Evolutionary conservation across 2,113 vertebrate species (phyloP).

Genomic region (Ramphastos sulfuratus): DNA sequence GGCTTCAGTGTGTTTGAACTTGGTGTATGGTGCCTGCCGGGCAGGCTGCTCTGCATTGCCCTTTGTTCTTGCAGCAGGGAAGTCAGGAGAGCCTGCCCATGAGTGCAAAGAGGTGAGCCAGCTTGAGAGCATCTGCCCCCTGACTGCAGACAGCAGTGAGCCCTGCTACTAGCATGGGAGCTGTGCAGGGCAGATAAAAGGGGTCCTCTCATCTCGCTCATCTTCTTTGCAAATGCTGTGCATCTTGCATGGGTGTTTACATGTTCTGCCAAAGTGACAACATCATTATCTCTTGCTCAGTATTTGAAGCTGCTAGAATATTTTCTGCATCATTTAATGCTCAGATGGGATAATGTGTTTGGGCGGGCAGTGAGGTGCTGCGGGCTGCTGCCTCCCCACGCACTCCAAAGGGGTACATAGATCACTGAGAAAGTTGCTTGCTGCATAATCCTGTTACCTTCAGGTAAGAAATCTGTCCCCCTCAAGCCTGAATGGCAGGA

Average conservation of each 20-base stretch:
- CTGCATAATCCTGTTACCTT: background rate
- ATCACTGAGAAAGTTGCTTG: background rate
- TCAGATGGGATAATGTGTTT: slow-evolving; percentile 63
- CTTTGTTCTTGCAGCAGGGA: background rate
- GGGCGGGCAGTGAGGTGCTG: background rate
- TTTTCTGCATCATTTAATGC: slow-evolving; percentile 74
- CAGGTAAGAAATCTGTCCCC: background rate
- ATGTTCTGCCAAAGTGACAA: slow-evolving; percentile 70
- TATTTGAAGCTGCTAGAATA: slow-evolving; percentile 66
- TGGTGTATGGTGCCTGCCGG: background rate
- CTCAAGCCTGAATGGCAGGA: background rate
- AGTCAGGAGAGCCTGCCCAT: background rate
- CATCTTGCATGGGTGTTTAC: slow-evolving; percentile 70
- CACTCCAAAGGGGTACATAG: background rate
- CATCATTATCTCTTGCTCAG: slow-evolving; percentile 67
- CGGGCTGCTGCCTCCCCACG: background rate
- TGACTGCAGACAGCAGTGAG: background rate
- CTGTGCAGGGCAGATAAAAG: slow-evolving; percentile 43
- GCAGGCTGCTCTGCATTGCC: fast-evolving
- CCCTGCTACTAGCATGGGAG: background rate
- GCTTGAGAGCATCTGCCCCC: background rate
- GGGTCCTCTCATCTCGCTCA: background rate
- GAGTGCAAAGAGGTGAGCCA: background rate
- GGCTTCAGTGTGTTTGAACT: background rate
- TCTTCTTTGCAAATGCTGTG: slow-evolving; percentile 27